A percentile compares a stretch with the other conserved stretches of the same genome.
phyloP scores from a whole-genome alignment of 2,888 invertebrate species.

The Arge pagana region DNA sequence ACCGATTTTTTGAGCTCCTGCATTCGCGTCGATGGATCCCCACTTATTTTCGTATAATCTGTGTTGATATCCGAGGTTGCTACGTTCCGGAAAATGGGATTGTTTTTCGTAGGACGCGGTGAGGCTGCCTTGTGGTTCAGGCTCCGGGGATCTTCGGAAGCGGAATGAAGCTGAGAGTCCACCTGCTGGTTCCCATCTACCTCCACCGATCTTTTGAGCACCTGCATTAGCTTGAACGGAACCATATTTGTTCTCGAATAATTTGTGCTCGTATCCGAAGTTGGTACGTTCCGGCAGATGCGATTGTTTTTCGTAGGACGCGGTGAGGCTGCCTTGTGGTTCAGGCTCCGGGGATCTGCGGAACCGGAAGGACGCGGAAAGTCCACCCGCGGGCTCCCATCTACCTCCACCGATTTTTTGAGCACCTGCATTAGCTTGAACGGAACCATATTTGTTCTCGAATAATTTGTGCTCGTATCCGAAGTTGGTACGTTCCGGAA shows the following conservation, averaged over 20 bases:
- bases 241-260: conserved; percentile 5
- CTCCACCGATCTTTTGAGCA: neutral
- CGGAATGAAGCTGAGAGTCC: neutral
- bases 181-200: neutral
- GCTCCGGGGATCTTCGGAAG: conserved; percentile 1
- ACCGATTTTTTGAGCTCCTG: conserved; percentile 1
- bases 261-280: conserved; percentile 3
- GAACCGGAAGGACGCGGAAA: neutral
- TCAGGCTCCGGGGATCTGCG: neutral
- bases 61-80: conserved; percentile 1
- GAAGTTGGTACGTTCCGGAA: neutral
- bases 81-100: neutral
- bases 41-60: neutral
- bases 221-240: conserved; percentile 1
- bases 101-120: neutral
- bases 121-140: neutral
- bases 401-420: neutral
- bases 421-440: conserved; percentile 1
- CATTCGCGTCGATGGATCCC: neutral
- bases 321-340: neutral
- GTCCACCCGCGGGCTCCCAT: neutral
- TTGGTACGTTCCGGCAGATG: neutral
- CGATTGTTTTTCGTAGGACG: neutral
- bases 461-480: conserved; percentile 6
- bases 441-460: conserved; percentile 2